phyloP scores from a whole-genome alignment of 2,113 vertebrate species.

The Formicarius rufipectus region DNA sequence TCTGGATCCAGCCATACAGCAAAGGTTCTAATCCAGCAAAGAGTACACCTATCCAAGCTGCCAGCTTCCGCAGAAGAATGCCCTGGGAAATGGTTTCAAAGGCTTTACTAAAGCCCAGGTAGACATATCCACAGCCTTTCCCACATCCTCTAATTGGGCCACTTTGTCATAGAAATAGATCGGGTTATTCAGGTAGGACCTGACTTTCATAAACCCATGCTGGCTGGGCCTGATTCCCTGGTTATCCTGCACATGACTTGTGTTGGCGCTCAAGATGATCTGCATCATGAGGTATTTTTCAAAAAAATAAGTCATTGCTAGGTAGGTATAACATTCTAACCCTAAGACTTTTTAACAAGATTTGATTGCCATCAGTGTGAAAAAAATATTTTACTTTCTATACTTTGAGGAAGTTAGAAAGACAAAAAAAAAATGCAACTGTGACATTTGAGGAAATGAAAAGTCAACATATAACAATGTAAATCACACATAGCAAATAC shows the following conservation, averaged over 20 bases:
- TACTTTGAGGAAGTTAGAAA: slow-evolving; percentile 48
- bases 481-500: slow-evolving; percentile 68
- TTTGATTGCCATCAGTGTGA: slow-evolving; percentile 36
- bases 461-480: slow-evolving; percentile 68
- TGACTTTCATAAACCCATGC: not conserved
- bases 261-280: not conserved
- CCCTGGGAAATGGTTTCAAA: not conserved
- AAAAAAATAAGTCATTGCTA: not conserved
- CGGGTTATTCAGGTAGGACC: not conserved
- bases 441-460: slow-evolving; percentile 66
- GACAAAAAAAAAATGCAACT: slow-evolving; percentile 58
- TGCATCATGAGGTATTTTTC: not conserved
- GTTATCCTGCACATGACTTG: not conserved
- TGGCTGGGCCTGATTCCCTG: not conserved
- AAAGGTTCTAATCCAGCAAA: not conserved
- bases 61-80: not conserved
- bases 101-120: not conserved
- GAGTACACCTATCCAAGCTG: not conserved
- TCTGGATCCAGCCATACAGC: not conserved
- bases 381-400: slow-evolving; percentile 60
- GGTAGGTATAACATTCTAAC: not conserved
- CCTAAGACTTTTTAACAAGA: not conserved
- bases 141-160: not conserved
- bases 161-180: not conserved
- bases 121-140: not conserved